Evolutionary conservation across 2,113 vertebrate genomes (phyloP).

Genomic region (Pterocles gutturalis): DNA sequence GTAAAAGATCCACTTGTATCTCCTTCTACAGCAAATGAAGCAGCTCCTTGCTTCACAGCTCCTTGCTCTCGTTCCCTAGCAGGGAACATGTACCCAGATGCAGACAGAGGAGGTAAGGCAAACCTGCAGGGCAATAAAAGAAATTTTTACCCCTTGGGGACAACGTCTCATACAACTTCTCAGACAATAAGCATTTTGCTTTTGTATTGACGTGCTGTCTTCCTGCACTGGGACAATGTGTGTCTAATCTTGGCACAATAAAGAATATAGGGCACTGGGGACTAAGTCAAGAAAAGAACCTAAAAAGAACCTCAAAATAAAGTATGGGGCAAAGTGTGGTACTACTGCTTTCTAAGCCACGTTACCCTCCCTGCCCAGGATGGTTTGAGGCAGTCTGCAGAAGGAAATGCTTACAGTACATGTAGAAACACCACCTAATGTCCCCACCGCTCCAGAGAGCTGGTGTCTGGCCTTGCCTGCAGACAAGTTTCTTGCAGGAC

Average conservation of each 20-base stretch:
- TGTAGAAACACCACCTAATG: background rate
- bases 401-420: background rate
- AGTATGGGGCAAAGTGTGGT: background rate
- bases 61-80: background rate
- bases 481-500: background rate
- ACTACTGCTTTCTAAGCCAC: background rate
- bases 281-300: background rate
- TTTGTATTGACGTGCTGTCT: background rate
- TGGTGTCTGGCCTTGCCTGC: background rate
- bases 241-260: background rate
- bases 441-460: fast-evolving
- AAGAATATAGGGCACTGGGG: background rate
- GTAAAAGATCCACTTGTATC: background rate
- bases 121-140: background rate
- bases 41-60: background rate
- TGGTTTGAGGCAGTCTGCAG: background rate
- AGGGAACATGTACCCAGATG: fast-evolving
- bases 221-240: background rate
- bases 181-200: background rate
- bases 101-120: background rate
- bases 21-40: background rate
- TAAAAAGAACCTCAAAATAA: background rate
- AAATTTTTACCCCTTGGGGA: background rate
- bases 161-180: background rate
- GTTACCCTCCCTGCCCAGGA: too few relatives aligned